These are phyloP conservation scores for Cyanoramphus novaezelandiae DNA, from an alignment of 2,113 vertebrate genomes.

Conservation along the genomic window DNA sequence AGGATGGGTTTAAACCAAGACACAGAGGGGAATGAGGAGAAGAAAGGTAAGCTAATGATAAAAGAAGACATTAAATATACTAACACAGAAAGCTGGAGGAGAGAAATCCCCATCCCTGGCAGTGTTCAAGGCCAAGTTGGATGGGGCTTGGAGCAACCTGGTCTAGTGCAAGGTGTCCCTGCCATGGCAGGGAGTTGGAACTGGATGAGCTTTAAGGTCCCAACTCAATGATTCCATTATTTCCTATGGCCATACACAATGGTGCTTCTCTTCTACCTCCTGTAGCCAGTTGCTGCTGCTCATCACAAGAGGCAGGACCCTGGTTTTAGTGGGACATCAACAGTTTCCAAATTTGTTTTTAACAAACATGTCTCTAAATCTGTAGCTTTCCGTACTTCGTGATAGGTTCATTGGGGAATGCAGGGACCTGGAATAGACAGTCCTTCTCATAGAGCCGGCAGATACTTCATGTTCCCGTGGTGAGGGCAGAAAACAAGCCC, in stretches of 20 bases:
- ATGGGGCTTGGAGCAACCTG: background rate
- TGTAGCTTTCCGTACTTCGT: background rate
- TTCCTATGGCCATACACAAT: rapidly evolving
- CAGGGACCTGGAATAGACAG: background rate
- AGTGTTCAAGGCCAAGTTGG: background rate
- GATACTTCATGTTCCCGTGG: background rate
- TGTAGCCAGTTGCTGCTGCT: background rate
- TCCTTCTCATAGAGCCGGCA: background rate
- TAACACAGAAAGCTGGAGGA: background rate
- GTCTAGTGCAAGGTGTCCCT: background rate
- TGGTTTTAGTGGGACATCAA: background rate
- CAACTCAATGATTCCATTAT: background rate
- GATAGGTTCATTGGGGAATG: background rate
- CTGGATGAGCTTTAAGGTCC: background rate
- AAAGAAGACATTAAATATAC: background rate
- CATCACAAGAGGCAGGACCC: background rate
- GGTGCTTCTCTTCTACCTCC: background rate
- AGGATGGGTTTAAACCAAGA: background rate
- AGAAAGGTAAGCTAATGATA: background rate
- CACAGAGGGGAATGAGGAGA: background rate
- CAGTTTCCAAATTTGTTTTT: background rate
- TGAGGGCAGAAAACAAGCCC: background rate
- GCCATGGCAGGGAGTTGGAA: background rate
- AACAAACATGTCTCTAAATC: background rate
- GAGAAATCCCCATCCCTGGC: background rate